Evolutionary conservation across 1,140 invertebrate genomes (phyloP).

Genomic region (Rhagoletis pomonella): DNA sequence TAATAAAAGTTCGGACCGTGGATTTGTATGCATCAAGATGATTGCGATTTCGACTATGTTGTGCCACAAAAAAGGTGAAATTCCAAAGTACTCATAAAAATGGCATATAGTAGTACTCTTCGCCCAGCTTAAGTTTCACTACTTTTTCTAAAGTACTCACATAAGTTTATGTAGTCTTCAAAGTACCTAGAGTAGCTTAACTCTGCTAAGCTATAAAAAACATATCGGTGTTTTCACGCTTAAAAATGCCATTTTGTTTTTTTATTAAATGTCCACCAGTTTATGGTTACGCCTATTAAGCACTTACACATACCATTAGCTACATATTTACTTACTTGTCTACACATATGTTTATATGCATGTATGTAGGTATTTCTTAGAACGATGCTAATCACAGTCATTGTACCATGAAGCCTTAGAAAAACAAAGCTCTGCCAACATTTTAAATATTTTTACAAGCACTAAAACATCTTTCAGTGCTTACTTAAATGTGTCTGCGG

Average conservation of each 20-base stretch:
- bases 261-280: constrained; percentile 30
- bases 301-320: neutral
- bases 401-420: neutral
- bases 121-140: no score
- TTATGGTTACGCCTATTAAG: constrained; percentile 43
- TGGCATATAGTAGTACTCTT: no score
- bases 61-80: no score
- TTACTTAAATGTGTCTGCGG: neutral
- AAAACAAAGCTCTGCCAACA: neutral
- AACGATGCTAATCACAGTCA: constrained; percentile 18
- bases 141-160: no score
- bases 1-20: no score
- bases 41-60: neutral
- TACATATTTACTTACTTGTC: no score
- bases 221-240: neutral
- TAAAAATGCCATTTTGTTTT: neutral
- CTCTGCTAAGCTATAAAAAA: neutral
- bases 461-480: neutral
- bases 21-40: neutral
- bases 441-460: neutral
- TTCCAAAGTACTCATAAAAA: no score
- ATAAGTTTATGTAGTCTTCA: neutral
- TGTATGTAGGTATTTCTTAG: neutral
- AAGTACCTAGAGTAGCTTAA: neutral
- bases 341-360: neutral